phyloP scores from a whole-genome alignment of 2,888 invertebrate species.

The Noctua pronuba region DNA sequence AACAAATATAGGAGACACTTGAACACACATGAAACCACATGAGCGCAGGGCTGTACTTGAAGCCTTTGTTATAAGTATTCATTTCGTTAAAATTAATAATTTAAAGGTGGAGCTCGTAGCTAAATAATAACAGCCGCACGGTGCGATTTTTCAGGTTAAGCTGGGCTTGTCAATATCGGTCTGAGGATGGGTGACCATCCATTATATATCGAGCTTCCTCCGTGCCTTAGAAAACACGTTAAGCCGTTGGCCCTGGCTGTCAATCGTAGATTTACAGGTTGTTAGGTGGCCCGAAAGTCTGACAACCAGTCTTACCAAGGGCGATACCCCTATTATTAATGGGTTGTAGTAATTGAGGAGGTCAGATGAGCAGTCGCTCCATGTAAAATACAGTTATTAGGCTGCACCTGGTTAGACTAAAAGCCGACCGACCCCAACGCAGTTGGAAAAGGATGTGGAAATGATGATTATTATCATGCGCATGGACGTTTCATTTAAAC shows the following conservation, averaged over 20 bases:
- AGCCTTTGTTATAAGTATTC: neutral
- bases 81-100: neutral
- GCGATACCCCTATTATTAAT: too few species aligned
- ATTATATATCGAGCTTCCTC: neutral
- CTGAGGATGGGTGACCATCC: neutral
- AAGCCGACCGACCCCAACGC: too few species aligned
- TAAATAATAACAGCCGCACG: neutral
- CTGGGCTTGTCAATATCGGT: neutral
- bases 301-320: too few species aligned
- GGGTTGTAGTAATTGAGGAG: too few species aligned
- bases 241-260: too few species aligned
- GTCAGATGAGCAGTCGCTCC: too few species aligned
- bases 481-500: too few species aligned
- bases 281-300: too few species aligned
- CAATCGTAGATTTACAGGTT: too few species aligned
- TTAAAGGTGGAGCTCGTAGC: neutral
- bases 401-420: neutral
- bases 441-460: neutral
- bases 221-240: too few species aligned
- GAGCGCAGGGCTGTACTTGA: constrained; percentile 81
- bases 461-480: neutral
- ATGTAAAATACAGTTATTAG: neutral
- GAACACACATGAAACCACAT: constrained; percentile 89
- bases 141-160: neutral
- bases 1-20: constrained; percentile 89